Evolutionary conservation across 1,140 invertebrate species (phyloP).

Genomic region (Magallana angulata): DNA sequence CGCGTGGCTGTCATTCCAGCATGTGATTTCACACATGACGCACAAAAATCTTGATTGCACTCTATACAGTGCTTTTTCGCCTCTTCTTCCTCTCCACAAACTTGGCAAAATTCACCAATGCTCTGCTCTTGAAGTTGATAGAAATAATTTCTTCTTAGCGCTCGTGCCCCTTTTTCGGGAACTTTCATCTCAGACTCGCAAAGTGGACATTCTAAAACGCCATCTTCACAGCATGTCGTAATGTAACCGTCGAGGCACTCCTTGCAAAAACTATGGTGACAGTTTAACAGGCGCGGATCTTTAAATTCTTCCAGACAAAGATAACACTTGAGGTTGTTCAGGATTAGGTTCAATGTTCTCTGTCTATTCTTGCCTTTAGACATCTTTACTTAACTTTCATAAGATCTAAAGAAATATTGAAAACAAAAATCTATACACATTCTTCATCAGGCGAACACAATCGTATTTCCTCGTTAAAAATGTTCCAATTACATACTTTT

Average conservation of each 20-base stretch:
- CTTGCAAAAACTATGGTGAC: slow-evolving; percentile 51
- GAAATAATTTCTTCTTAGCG: slow-evolving; percentile 49
- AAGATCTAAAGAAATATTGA: not conserved
- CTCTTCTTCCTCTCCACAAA: slow-evolving; percentile 50
- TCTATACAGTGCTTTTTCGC: slow-evolving; percentile 49
- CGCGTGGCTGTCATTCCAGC: slow-evolving; percentile 49
- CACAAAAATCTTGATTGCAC: slow-evolving; percentile 56
- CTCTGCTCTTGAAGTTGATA: not conserved
- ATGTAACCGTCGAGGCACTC: slow-evolving; percentile 48
- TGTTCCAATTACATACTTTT: no score
- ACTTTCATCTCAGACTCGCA: slow-evolving; percentile 49
- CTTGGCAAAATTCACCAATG: slow-evolving; percentile 42
- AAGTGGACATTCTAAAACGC: slow-evolving; percentile 53
- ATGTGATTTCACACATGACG: slow-evolving; percentile 50
- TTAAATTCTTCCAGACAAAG: slow-evolving; percentile 47
- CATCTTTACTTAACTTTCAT: not conserved
- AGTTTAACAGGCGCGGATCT: slow-evolving; percentile 52
- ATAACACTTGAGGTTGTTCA: slow-evolving; percentile 54
- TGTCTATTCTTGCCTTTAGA: slow-evolving; percentile 36
- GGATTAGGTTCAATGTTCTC: slow-evolving; percentile 8
- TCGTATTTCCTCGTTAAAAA: no score
- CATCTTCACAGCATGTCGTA: slow-evolving; percentile 31
- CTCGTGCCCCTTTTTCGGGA: slow-evolving; percentile 23
- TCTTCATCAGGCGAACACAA: no score
- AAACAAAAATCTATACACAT: not conserved